phyloP scores from a whole-genome alignment of 2,113 vertebrate species.

The Pardalotus punctatus region DNA sequence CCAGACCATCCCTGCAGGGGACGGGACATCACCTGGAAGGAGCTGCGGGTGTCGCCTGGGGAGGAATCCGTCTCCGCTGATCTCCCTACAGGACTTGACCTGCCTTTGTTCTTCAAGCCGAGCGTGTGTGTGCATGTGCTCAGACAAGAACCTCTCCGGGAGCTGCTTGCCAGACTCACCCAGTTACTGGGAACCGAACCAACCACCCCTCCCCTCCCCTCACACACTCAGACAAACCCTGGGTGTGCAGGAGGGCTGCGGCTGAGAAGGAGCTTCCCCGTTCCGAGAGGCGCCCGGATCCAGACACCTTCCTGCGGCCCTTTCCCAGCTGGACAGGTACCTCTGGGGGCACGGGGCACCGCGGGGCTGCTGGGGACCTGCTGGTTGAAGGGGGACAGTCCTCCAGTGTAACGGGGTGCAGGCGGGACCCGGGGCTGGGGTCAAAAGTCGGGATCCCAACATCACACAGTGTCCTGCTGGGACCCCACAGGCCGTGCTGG shows the following conservation, averaged over 20 bases:
- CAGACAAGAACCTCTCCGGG: background rate
- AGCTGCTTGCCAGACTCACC: conserved; percentile 59
- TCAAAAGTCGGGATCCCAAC: background rate
- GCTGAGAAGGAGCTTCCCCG: background rate
- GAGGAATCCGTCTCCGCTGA: background rate
- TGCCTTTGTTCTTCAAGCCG: background rate
- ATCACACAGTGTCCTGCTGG: fast-evolving
- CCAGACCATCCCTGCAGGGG: fast-evolving
- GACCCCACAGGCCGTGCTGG: fast-evolving
- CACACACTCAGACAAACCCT: background rate
- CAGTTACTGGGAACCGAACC: background rate
- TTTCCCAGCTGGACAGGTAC: background rate
- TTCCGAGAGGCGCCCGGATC: background rate
- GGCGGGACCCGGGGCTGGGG: background rate
- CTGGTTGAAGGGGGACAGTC: background rate
- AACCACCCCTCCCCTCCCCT: background rate
- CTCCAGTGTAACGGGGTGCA: fast-evolving
- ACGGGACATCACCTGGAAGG: background rate
- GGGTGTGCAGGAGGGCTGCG: background rate
- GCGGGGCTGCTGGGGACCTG: background rate
- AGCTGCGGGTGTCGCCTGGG: background rate
- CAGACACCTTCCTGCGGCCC: fast-evolving
- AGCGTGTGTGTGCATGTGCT: conserved; percentile 5
- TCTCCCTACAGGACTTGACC: background rate
- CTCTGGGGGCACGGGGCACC: fast-evolving